Evolutionary conservation across 1,140 invertebrate genomes (phyloP), one percentile per base, ranked within the genome.

Genomic region (Ectropis grisescens): DNA sequence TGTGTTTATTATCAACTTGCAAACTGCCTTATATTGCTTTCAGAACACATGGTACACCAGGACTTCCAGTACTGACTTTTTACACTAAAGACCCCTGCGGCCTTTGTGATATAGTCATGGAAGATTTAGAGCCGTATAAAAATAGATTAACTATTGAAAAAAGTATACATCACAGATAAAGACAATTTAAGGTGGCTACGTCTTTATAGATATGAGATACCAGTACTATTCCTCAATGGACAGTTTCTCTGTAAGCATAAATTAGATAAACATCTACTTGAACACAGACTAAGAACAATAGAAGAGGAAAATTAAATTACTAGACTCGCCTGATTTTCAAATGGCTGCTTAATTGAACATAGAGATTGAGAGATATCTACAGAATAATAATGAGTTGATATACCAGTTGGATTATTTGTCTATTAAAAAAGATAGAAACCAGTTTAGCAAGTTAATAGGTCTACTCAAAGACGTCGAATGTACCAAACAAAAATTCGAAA

Each of bases 131-230:
- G 47, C 74, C 84, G 1, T 91, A 88, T 50, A 58, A 76, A 41
- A 68, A 86, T 48, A 83, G 85, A 50, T 85, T 90, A 58, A 69
- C 74, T 15, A 82, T 93, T 33, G 81, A 91, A 74, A 87, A n/a
- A 90, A 74, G 85, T 96, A 29, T 88, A 94, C 69, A 96, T 96
- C 15, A 87, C 86, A 8, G 69, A 82, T 9, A 85, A 86, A 51
- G 89, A 87, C 58, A 94, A 95, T 67, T 57, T 91, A 32, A 79
- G 85, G 35, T 93, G 88, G 85, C 81, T 88, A 33, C 78, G 88
- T 35, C 79, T 93, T n/a, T 97, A 95, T 59, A 85, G 88, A 37
- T 86, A 90, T 68, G 93, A 96, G 66, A 95, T 96, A 58, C 94
- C 94, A 29, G 93, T 96, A 8, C 80, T 96, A 55, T 92, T 94